A percentile compares a stretch with the other conserved stretches of the same genome.
These are phyloP conservation scores for Chloroceryle inda DNA, from an alignment of 2,797 vertebrate genomes.

Conservation along the genomic window DNA sequence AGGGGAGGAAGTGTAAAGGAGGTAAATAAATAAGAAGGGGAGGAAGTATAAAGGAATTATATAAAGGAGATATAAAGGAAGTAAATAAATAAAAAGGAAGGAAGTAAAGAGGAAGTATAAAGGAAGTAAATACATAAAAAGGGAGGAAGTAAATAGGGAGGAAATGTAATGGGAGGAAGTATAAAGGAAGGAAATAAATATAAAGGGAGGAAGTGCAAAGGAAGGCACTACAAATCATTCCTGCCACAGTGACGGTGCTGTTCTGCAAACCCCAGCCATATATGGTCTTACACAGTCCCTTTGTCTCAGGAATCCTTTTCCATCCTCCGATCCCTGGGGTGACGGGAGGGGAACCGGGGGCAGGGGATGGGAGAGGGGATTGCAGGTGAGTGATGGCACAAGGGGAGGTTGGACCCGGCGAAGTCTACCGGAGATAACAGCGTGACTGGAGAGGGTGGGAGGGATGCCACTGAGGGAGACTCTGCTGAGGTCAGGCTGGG, in stretches of 20 bases:
- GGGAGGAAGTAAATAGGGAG: too few species aligned
- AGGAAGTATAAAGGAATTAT: too few species aligned
- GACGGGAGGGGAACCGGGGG: background rate
- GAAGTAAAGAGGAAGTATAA: too few species aligned
- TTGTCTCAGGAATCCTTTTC: background rate
- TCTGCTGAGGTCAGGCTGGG: slow-evolving; percentile 30
- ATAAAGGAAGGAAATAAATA: too few species aligned
- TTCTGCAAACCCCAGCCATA: background rate
- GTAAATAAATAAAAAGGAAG: too few species aligned
- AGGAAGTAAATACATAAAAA: too few species aligned
- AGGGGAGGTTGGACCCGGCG: background rate
- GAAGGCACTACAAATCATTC: background rate
- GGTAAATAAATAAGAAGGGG: too few species aligned
- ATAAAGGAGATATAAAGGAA: too few species aligned
- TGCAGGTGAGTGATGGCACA: background rate
- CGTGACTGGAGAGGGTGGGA: background rate
- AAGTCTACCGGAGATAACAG: background rate
- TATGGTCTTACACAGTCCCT: background rate
- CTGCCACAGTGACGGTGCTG: background rate
- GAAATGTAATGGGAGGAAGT: too few species aligned
- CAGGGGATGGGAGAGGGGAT: background rate
- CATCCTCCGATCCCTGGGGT: background rate
- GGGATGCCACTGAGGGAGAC: background rate
- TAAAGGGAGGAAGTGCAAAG: too few species aligned
- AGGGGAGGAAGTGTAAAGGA: too few species aligned